A percentile compares a stretch with the other conserved stretches of the same genome.
Evolutionary conservation across 2,797 vertebrate genomes (phyloP).

Genomic region (Pagetopsis macropterus): DNA sequence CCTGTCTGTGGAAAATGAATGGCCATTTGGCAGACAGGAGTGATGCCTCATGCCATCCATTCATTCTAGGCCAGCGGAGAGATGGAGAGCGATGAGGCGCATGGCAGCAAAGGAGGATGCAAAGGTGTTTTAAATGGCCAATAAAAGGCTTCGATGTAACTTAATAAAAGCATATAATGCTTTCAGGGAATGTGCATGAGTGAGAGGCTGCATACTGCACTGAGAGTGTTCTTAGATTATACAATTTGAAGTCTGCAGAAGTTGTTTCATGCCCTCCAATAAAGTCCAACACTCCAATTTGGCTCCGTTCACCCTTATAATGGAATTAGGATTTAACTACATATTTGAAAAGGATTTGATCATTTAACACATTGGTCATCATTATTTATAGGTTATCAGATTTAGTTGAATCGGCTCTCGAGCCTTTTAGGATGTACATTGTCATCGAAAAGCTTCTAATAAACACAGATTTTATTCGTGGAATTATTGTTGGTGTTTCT

Average conservation of each 20-base stretch:
- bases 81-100: slow-evolving; percentile 36
- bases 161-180: slow-evolving; percentile 43
- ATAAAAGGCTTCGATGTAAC: slow-evolving; percentile 43
- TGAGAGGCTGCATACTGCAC: slow-evolving; percentile 2
- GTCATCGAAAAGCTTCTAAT: too few relatives aligned
- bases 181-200: slow-evolving; percentile 15
- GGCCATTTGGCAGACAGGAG: slow-evolving; percentile 41
- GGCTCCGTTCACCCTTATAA: neutral
- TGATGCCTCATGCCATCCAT: slow-evolving; percentile 42
- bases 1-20: slow-evolving; percentile 52
- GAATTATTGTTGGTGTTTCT: too few relatives aligned
- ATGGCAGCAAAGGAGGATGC: slow-evolving; percentile 4
- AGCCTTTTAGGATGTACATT: too few relatives aligned
- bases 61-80: slow-evolving; percentile 33
- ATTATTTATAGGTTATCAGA: too few relatives aligned
- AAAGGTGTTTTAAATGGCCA: slow-evolving; percentile 33
- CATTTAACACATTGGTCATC: too few relatives aligned
- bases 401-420: too few relatives aligned
- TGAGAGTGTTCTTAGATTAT: slow-evolving; percentile 24
- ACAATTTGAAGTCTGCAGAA: slow-evolving; percentile 1
- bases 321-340: neutral
- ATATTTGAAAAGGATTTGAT: too few relatives aligned
- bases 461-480: too few relatives aligned
- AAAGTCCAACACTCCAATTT: neutral
- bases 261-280: slow-evolving; percentile 3